These are phyloP conservation scores for Anguilla megastoma DNA, from an alignment of 2,797 vertebrate species.

Conservation along the genomic window DNA sequence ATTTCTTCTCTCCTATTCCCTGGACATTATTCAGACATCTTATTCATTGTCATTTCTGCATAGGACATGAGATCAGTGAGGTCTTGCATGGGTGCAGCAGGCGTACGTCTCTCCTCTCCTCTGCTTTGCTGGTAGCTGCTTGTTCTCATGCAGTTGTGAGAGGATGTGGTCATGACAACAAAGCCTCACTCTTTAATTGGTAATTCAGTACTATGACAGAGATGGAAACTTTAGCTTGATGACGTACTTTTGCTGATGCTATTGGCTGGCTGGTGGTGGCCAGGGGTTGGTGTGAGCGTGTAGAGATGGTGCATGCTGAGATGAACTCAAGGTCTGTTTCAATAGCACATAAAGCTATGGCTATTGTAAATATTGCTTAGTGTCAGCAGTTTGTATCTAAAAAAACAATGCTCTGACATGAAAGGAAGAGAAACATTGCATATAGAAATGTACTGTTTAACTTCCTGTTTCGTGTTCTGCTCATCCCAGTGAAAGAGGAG, in stretches of 20 bases:
- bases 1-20: too few relatives aligned
- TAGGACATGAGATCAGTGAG: neutral
- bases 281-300: neutral
- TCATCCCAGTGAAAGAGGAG: neutral
- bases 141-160: conserved; percentile 46
- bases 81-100: neutral
- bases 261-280: neutral
- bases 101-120: neutral
- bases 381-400: neutral
- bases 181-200: conserved; percentile 46
- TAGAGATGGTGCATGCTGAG: neutral
- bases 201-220: conserved; percentile 11
- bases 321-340: neutral
- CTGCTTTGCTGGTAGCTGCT: conserved; percentile 42
- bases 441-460: neutral
- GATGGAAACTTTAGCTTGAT: conserved; percentile 7
- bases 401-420: neutral
- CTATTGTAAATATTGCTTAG: neutral
- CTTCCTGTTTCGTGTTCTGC: neutral
- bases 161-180: conserved; percentile 61
- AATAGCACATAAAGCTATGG: neutral
- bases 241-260: neutral
- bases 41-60: too few relatives aligned
- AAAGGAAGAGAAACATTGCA: neutral
- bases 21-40: too few relatives aligned